Base-by-base conservation (phyloP, 2,888 invertebrate genomes). In the Trissoscelio sp. region DNA sequence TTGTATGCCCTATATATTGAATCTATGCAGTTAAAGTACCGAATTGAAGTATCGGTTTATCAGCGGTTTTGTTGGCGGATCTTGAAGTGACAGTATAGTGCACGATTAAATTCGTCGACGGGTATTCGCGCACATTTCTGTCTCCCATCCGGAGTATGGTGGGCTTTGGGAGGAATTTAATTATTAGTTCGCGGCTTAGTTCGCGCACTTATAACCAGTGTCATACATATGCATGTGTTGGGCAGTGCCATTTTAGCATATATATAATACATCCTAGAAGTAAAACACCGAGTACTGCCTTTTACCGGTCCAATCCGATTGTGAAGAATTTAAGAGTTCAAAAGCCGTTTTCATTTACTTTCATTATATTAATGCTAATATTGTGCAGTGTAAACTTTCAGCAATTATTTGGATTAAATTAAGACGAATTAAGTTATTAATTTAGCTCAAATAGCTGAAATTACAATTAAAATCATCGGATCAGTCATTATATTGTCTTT, bases 121-220 rank as follows among this genome's bases (percentile, higher is more conserved):
- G 75, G 75, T 77, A 70, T 58, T 75, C 75, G 70, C 58, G 75
- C 31, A 70, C 55, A 60, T 67, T 58, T 77, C 73, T 22, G 55
- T 18, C 69, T 42, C 55, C 24, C 46, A 73, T 58, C 55, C n/a
- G 24, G 53, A 28, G 22, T 51, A 18, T 60, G 42, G 20, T 22
- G 60, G 46, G 74, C 78, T 72, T 77, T 73, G 82, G 70, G 70
- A 77, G 86, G 86, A 88, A 88, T 88, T 87, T 86, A 88, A 88
- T 88, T 88, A 87, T 88, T 88, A 88, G 88, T 88, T 87, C 81
- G 83, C 83, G 84, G 86, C 85, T 87, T 85, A 86, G 85, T 85
- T 84, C 82, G 83, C 53, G 57, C 74, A 79, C 80, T 83, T 77
- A 77, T 82, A 81, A 70, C 74, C 64, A 51, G 66, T 66, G 72